Base-by-base conservation (phyloP, 1,140 invertebrate genomes). In the Heliconius eleuchia region DNA sequence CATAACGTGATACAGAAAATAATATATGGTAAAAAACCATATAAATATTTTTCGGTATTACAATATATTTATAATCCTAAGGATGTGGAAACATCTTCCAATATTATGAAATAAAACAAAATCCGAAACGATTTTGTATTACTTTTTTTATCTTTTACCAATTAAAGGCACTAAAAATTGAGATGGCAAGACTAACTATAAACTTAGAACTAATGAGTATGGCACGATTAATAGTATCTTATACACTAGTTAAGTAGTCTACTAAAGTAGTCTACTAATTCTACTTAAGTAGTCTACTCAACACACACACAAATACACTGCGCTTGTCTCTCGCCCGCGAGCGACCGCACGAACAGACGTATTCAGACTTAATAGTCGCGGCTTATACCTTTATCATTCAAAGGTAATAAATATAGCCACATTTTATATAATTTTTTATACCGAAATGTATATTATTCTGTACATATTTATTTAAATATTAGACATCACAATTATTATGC, bases 191-290 rank as follows among this genome's bases (percentile, higher is more conserved):
- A 77, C 80, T 46, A 57, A 18, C 46, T n/a, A 18, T 39, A 39
- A 34, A 18, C 50, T 46, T 79, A 79, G 34, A 75, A 23, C 81
- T 82, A 82, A 79, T 80, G 81, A 80, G 74, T 84, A 83, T 84
- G 83, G 83, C 83, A 84, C 83, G 46, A 78, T 73, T 57, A 80
- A 79, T 75, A 71, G 9, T 66, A 77, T 50, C 37, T 74, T 39
- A 77, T 42, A 75, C 11, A 74, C 42, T 71, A 76, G 19, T 30
- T 73, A 77, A 66, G 60, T 30, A 16, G 60, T 66, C 60, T 66
- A 66, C 60, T 66, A 0, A 4, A 60, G 55, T 23, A 60, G 55
- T 27, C 57, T 27, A 27, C n/a, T 60, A 19, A 23, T 19, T 60
- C 57, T 60, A 60, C 57, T 60, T n/a, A 11, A 60, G 57, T 23